Evolutionary conservation across 2,113 vertebrate genomes (phyloP).

Genomic region (Tursiops truncatus): DNA sequence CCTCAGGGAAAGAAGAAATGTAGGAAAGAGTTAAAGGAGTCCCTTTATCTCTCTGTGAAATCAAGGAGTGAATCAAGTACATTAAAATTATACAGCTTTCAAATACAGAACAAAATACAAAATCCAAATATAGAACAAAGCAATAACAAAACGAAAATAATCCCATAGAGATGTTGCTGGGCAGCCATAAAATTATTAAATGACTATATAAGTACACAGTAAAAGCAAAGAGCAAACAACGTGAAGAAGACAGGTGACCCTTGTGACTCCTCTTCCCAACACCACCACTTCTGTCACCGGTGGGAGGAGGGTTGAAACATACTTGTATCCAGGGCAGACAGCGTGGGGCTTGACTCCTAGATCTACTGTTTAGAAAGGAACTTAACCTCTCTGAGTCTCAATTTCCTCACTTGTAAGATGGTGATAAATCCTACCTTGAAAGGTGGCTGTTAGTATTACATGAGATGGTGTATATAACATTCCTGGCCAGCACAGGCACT

Average conservation of each 20-base stretch:
- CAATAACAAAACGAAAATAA: neutral
- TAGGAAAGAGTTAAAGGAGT: neutral
- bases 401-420: neutral
- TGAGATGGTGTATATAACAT: neutral
- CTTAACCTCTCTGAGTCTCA: neutral
- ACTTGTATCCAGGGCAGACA: neutral
- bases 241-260: neutral
- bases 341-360: neutral
- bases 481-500: neutral
- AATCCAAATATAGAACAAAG: conserved; percentile 12
- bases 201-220: neutral
- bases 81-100: neutral
- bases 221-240: neutral
- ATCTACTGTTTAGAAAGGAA: neutral
- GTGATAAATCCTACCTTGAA: neutral
- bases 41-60: neutral
- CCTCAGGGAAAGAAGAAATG: neutral
- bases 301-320: neutral
- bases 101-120: neutral
- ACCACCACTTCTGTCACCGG: no score
- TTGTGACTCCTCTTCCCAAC: neutral
- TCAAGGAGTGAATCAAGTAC: neutral
- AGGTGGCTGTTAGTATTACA: neutral
- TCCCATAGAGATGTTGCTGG: neutral
- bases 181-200: neutral